Conservation (phyloP, 2,797 vertebrate genomes). For the Sebastes nivosus region DNA sequence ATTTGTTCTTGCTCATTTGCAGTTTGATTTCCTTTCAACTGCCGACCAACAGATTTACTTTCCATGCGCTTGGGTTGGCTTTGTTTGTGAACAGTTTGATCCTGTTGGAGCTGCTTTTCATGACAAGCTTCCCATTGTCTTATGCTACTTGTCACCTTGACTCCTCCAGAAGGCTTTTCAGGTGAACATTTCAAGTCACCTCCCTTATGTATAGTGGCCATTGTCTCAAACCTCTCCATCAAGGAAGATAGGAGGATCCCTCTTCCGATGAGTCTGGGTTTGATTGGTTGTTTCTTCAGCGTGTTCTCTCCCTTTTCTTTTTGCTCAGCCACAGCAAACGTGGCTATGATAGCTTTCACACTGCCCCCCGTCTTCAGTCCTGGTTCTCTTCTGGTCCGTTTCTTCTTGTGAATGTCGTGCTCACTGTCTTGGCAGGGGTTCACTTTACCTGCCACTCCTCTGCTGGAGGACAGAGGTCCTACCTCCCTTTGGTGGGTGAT, state of each 20-base stretch:
- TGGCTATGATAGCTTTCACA: conserved; percentile 87
- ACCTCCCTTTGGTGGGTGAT: conserved; percentile 87
- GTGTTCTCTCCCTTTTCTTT: conserved; percentile 76
- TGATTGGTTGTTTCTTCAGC: conserved; percentile 41
- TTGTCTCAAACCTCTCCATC: conserved; percentile 87
- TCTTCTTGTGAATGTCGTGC: conserved; percentile 12
- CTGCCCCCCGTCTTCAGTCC: conserved; percentile 66
- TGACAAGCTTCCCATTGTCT: conserved; percentile 47
- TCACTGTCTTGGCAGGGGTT: conserved; percentile 29
- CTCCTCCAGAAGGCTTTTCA: conserved; percentile 21
- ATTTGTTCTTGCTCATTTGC: background rate
- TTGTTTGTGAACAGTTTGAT: conserved; percentile 27
- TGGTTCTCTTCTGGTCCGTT: conserved; percentile 51
- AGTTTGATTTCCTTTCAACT: conserved; percentile 1
- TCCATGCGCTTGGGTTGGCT: conserved; percentile 17
- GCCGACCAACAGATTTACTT: background rate
- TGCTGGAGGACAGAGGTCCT: conserved; percentile 78
- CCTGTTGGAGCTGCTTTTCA: conserved; percentile 30
- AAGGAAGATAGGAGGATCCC: conserved; percentile 79
- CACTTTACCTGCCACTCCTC: background rate
- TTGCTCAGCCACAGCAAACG: conserved; percentile 84
- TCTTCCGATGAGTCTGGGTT: conserved; percentile 64
- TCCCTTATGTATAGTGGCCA: conserved; percentile 70
- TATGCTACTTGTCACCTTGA: conserved; percentile 16
- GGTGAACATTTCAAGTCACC: conserved; percentile 63